Evolutionary conservation across 1,140 invertebrate species (phyloP).

Genomic region (Helicorthomorpha holstii): DNA sequence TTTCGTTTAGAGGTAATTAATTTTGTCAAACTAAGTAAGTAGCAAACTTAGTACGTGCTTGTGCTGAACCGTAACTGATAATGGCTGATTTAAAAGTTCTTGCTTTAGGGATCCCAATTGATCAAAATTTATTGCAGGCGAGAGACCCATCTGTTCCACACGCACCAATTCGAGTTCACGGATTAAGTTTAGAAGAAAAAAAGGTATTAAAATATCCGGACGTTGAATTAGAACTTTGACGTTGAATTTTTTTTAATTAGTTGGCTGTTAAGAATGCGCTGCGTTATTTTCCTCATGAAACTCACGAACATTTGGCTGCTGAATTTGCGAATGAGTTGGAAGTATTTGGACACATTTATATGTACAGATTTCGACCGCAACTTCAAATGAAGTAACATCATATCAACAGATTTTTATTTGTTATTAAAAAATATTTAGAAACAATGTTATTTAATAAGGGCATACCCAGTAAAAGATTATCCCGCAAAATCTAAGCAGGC

Average conservation of each 20-base stretch:
- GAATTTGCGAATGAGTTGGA: constrained; percentile 42
- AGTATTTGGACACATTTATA: constrained; percentile 48
- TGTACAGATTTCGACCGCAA: constrained; percentile 42
- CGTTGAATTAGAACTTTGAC: too few species aligned
- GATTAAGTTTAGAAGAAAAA: constrained; percentile 25
- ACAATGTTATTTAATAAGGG: constrained; percentile 23
- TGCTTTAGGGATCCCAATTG: too few species aligned
- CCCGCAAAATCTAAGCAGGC: constrained; percentile 32
- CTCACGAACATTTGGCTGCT: constrained; percentile 30
- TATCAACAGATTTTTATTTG: too few species aligned
- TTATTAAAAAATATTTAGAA: background rate
- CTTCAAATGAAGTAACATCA: constrained; percentile 30
- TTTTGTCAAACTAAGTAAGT: too few species aligned
- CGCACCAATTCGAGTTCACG: constrained; percentile 31
- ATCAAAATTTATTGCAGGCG: too few species aligned
- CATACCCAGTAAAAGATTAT: constrained; percentile 39
- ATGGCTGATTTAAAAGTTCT: too few species aligned
- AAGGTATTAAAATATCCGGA: too few species aligned
- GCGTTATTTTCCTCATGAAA: constrained; percentile 38
- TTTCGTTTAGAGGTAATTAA: too few species aligned
- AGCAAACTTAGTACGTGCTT: too few species aligned
- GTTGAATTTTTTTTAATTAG: too few species aligned
- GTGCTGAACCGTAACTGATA: too few species aligned
- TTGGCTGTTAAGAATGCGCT: constrained; percentile 41
- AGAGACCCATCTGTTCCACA: constrained; percentile 31